These are phyloP conservation scores for Troides oblongomaculatus DNA, from an alignment of 2,888 invertebrate species.

Conservation along the genomic window DNA sequence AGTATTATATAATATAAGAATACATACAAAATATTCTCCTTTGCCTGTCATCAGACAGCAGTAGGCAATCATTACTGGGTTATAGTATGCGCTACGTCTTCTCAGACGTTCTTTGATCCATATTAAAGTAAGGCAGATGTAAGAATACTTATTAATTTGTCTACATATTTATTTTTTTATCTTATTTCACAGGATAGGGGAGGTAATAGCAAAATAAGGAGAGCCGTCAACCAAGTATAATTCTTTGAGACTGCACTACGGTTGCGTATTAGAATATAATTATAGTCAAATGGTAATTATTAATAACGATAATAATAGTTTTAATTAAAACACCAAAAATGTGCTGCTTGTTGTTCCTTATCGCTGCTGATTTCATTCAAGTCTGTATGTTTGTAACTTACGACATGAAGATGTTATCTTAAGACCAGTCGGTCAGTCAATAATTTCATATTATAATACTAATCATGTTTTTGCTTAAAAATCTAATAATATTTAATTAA, in stretches of 20 bases:
- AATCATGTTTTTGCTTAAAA: no score
- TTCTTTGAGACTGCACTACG: constrained; percentile 25
- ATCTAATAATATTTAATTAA: no score
- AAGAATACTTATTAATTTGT: no score
- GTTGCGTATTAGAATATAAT: constrained; percentile 23
- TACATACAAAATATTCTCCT: no score
- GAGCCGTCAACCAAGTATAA: constrained; percentile 25
- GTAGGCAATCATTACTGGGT: no score
- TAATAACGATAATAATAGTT: constrained; percentile 7
- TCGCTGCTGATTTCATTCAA: background rate
- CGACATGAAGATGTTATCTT: background rate
- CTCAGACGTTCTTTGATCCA: no score
- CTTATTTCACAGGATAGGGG: background rate
- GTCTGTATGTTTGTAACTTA: background rate
- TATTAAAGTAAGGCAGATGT: no score
- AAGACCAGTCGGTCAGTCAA: background rate
- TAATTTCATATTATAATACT: background rate
- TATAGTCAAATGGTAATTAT: constrained; percentile 10
- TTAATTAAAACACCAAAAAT: constrained; percentile 25
- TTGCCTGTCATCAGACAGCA: no score
- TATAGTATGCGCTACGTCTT: no score
- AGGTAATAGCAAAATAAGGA: constrained; percentile 3
- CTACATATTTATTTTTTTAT: background rate
- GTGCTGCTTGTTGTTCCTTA: constrained; percentile 1
- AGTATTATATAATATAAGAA: background rate